Evolutionary conservation across 2,888 invertebrate genomes (phyloP), one percentile per base, ranked within the genome.

Genomic region (Dinocampus coccinellae): DNA sequence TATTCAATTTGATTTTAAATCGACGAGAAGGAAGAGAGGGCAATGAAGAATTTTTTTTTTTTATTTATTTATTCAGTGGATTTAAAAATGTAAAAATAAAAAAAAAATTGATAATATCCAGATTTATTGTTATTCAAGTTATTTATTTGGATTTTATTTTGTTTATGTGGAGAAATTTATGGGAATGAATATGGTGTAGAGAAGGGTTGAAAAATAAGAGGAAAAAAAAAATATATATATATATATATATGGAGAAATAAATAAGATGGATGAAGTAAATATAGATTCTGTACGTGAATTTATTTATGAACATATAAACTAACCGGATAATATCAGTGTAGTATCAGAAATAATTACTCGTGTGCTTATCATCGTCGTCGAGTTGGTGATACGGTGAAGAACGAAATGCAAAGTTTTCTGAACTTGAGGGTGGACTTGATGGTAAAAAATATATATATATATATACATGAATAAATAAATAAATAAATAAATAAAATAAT

Each of bases 281-380:
- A 22, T 24, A 26, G 4, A 24, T 11, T 3, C 24, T 13, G n/a
- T 1, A 58, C 9, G 16, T 13, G n/a, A 58, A 58, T 34, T 70
- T 70, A 20, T 67, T 42, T 64, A 71, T 74, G 80, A 80, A 79
- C 78, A 78, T 82, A 80, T 71, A 76, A 74, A 75, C 77, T 80
- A n/a, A 81, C 82, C 77, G 79, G 80, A 80, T 81, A 65, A 66
- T 69, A 69, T 73, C 73, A 65, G 60, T 39, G 75, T 78, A 77
- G 77, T 84, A 84, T 84, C 83, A 80, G 80, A 80, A 84, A 83
- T 84, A 84, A 84, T 84, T 84, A 84, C 81, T 84, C 80, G 73
- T 82, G 79, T 78, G 77, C 78, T 80, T 84, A 85, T 85, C 84
- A 81, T 73, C 76, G 76, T 78, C 77, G 76, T 75, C 74, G 66